Evolutionary conservation across 2,113 vertebrate genomes (phyloP).

Genomic region (Xenopus borealis): DNA sequence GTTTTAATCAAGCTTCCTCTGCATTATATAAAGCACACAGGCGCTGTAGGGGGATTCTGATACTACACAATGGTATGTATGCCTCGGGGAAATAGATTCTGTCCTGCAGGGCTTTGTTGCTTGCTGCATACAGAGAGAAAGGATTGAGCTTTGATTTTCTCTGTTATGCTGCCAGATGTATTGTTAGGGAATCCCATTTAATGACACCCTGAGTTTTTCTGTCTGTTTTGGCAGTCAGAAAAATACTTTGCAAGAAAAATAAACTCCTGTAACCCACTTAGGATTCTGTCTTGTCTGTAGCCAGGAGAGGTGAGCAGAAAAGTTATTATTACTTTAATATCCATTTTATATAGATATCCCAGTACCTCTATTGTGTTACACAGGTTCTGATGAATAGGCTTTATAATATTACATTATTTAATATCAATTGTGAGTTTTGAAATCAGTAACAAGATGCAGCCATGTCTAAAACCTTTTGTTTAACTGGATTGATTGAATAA

Average conservation of each 20-base stretch:
- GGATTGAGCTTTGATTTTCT: conserved; percentile 27
- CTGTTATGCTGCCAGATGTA: not conserved
- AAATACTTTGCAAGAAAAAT: conserved; percentile 13
- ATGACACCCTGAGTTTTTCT: conserved; percentile 24
- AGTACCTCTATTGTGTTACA: too few relatives aligned
- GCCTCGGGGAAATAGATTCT: conserved; percentile 3
- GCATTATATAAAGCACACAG: conserved; percentile 4
- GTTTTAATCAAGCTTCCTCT: not conserved
- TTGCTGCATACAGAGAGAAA: not conserved
- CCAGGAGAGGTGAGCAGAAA: too few relatives aligned
- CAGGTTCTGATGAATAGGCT: too few relatives aligned
- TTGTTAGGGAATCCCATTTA: conserved; percentile 26
- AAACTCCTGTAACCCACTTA: not conserved
- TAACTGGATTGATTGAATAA: too few relatives aligned
- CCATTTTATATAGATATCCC: too few relatives aligned
- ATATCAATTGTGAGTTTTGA: too few relatives aligned
- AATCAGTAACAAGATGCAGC: too few relatives aligned
- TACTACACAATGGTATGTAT: not conserved
- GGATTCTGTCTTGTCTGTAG: too few relatives aligned
- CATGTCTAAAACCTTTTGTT: too few relatives aligned
- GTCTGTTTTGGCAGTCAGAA: conserved; percentile 17
- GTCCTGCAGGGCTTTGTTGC: not conserved
- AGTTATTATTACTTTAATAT: too few relatives aligned
- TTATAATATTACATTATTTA: too few relatives aligned
- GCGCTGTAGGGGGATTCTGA: not conserved